Evolutionary conservation across 2,113 vertebrate genomes (phyloP).

Genomic region (Myiozetetes cayanensis): DNA sequence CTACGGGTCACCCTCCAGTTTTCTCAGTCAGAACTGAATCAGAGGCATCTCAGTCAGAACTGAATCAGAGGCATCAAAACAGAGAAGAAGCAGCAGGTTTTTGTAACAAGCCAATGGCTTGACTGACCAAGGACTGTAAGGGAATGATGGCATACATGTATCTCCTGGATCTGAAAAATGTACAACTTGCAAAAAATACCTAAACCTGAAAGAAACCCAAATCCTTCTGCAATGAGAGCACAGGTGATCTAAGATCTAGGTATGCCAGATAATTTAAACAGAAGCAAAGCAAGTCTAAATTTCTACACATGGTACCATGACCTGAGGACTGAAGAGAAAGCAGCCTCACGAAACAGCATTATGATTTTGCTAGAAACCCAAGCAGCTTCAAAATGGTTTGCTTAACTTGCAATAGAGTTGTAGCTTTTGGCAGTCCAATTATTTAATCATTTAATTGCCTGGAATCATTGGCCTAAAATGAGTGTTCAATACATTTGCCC

Average conservation of each 20-base stretch:
- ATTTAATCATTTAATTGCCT: neutral
- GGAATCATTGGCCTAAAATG: neutral
- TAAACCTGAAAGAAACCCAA: neutral
- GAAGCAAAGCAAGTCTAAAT: neutral
- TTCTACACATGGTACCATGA: neutral
- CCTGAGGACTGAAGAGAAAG: neutral
- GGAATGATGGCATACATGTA: neutral
- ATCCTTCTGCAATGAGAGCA: neutral
- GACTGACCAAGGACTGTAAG: neutral
- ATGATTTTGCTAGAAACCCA: neutral
- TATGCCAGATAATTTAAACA: neutral
- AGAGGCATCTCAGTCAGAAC: neutral
- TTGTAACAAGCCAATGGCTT: neutral
- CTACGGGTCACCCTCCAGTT: neutral
- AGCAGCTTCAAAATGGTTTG: neutral
- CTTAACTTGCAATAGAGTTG: neutral
- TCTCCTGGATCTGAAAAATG: neutral
- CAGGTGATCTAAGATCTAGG: neutral
- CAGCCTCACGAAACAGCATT: neutral
- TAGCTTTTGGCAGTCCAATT: neutral
- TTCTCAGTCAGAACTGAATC: neutral
- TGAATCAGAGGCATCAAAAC: neutral
- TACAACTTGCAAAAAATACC: neutral
- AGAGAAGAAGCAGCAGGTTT: neutral
- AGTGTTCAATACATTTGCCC: neutral